Base-by-base conservation (phyloP, 2,113 vertebrate species). In the Neogobius melanostomus region DNA sequence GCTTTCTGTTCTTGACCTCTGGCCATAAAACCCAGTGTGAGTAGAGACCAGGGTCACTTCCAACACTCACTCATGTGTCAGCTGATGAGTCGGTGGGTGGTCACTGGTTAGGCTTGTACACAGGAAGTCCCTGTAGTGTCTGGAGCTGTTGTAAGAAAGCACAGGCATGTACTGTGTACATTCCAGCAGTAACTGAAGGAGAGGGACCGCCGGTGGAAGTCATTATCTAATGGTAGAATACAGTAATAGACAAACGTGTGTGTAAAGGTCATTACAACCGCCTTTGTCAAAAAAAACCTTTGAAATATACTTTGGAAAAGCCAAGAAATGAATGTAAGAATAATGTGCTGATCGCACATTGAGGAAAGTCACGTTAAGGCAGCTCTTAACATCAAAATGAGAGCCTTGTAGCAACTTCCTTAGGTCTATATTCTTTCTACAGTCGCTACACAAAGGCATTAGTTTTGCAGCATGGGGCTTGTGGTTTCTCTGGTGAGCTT, bases 11-110 rank as follows among this genome's bases (percentile, higher is more conserved):
- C 50, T 59, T 10, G 14, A 42, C 50, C 50, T 8, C 14, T 68
- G 69, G 48, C 45, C 17, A 59, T 21, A 8, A 53, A 42, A 54
- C 56, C 49, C 52, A 7, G 44, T 48, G 50, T 66, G 77, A 63
- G 64, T 50, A 16, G 59, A 51, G 10, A 57, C 42, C 6, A 14
- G 36, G 66, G 68, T 75, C 43, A 36, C 63, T 76, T 78, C 74
- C 49, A 75, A 79, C 85, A 82, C 65, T 67, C 69, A 66, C 51
- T 69, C 53, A 76, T 57, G 21, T 73, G 64, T 72, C 21, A 59
- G 28, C n/a, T 36, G 43, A 43, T 21, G 48, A 5, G 8, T 17
- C 16, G 7, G 45, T 12, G 46, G 12, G 42, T 43, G 44, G 11
- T 2, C 36, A 44, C 1, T 63, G n/a, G 28, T 36, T 54, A 21